Evolutionary conservation across 1,140 invertebrate genomes (phyloP).

Genomic region (Micrasema minimum): DNA sequence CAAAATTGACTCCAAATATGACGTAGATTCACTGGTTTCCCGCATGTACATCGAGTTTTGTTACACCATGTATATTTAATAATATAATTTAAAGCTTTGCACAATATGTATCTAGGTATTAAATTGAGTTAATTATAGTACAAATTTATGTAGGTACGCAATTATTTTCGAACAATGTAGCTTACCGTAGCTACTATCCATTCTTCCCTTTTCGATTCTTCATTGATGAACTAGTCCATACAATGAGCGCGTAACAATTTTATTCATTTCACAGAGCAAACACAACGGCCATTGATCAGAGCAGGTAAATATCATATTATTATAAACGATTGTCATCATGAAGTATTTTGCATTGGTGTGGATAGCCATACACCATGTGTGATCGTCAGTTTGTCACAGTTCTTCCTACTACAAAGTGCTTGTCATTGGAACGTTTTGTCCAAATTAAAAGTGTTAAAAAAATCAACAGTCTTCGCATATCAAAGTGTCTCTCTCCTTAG

Average conservation of each 20-base stretch:
- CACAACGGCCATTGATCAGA: slow-evolving; percentile 46
- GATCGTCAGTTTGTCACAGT: neutral
- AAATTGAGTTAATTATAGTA: no score
- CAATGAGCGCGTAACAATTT: slow-evolving; percentile 50
- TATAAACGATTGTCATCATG: slow-evolving; percentile 47
- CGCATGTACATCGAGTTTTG: no score
- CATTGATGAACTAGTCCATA: slow-evolving; percentile 42
- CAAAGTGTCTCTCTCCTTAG: neutral
- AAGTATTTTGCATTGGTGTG: slow-evolving; percentile 9
- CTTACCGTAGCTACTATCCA: slow-evolving; percentile 30
- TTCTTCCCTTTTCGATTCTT: slow-evolving; percentile 48
- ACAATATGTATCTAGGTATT: no score
- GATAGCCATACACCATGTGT: neutral
- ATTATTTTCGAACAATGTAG: slow-evolving; percentile 38
- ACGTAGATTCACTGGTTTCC: no score
- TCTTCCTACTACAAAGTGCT: slow-evolving; percentile 18
- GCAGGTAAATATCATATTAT: slow-evolving; percentile 49
- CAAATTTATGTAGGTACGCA: no score
- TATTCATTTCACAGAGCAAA: slow-evolving; percentile 47
- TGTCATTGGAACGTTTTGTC: neutral
- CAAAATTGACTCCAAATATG: no score
- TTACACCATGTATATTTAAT: no score
- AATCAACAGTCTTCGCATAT: neutral
- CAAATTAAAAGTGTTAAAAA: neutral
- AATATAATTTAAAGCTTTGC: no score